Percentiles rank a stretch among this genome's conserved stretches.
phyloP scores from a whole-genome alignment of 2,113 vertebrate genomes.

The Lasiurus cinereus region DNA sequence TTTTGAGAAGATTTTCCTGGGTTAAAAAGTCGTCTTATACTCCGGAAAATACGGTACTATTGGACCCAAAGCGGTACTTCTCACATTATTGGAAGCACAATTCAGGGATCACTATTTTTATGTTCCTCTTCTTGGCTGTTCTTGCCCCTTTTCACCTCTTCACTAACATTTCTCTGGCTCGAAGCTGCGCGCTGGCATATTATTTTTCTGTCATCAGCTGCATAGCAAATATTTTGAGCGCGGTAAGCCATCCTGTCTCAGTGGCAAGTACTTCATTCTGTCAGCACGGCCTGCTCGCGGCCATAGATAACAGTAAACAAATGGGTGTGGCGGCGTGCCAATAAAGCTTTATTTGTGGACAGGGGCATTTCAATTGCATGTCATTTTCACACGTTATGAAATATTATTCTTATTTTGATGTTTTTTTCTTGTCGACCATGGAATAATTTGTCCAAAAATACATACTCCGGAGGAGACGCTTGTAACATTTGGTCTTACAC shows the following conservation, averaged over 20 bases:
- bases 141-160: background rate
- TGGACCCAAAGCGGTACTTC: background rate
- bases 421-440: background rate
- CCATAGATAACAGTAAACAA: background rate
- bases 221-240: background rate
- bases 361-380: background rate
- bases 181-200: background rate
- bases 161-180: background rate
- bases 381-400: background rate
- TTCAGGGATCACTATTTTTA: background rate
- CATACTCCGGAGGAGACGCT: background rate
- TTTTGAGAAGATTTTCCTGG: too few relatives aligned
- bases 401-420: background rate
- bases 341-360: background rate
- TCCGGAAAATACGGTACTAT: too few relatives aligned
- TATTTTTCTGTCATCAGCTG: background rate
- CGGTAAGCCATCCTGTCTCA: background rate
- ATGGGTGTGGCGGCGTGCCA: background rate
- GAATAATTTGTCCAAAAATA: background rate
- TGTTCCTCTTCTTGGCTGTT: background rate
- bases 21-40: too few relatives aligned
- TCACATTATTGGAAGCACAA: background rate
- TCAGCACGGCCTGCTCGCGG: background rate
- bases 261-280: background rate
- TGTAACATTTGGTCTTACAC: background rate